Evolutionary conservation across 2,888 invertebrate species (phyloP).

Genomic region (Pimpla rufipes): DNA sequence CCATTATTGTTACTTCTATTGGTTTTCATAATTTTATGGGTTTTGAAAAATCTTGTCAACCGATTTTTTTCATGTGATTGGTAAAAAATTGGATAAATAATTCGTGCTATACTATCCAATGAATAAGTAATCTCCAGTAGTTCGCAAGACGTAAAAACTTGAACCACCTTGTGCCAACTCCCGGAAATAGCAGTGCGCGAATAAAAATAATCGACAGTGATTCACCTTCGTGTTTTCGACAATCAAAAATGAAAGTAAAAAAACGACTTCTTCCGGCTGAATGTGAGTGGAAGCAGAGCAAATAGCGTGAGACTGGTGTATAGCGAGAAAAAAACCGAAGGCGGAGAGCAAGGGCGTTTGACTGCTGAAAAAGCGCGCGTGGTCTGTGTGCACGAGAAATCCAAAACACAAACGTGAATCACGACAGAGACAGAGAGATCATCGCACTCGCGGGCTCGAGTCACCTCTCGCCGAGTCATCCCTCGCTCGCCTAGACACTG

Average conservation of each 20-base stretch:
- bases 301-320: constrained; percentile 16
- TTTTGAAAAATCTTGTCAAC: too few relatives aligned
- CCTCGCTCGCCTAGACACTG: constrained; percentile 17
- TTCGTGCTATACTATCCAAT: too few relatives aligned
- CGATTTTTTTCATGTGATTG: too few relatives aligned
- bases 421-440: constrained; percentile 24
- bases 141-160: background rate
- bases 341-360: constrained; percentile 3
- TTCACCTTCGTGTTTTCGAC: constrained; percentile 39
- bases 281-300: constrained; percentile 20
- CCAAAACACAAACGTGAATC: constrained; percentile 46
- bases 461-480: constrained; percentile 8
- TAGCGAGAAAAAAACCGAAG: background rate
- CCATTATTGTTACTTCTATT: too few relatives aligned
- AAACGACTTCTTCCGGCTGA: background rate
- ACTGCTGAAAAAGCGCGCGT: background rate
- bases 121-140: too few relatives aligned
- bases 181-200: background rate
- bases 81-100: too few relatives aligned
- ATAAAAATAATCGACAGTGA: background rate
- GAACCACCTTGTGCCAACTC: background rate
- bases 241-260: background rate
- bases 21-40: too few relatives aligned
- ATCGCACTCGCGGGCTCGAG: constrained; percentile 36
- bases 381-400: background rate